Base-by-base conservation (phyloP, 2,797 vertebrate species). In the Lithobates pipiens region DNA sequence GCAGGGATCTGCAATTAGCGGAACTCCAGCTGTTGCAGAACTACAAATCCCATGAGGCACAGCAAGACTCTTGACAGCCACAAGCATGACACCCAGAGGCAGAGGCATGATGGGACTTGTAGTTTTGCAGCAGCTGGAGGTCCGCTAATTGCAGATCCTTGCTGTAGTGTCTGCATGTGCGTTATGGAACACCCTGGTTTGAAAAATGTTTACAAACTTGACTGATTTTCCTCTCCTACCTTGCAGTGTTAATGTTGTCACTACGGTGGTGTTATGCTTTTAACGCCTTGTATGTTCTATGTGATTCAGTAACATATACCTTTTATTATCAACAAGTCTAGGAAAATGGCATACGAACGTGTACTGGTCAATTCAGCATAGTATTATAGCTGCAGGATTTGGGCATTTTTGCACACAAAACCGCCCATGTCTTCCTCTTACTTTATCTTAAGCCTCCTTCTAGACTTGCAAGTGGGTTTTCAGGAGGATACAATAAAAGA, bases 341-440 rank as follows among this genome's bases (percentile, higher is more conserved):
- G 32, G 57, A 25, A 32, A 10, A 3, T 15, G 44, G 61, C 23
- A 13, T 42, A 16, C 67, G 54, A 23, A 23, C 23, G 34, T 39
- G 42, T 50, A 29, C 25, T 27, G 68, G 44, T n/a, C 21, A 79
- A 44, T 7, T 34, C 21, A 77, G 23, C 44, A 27, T 61, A 61
- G 44, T 77, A 13, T 27, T 77, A 57, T 42, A 71, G 61, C 34
- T 36, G 72, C 74, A 21, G 16, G 18, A 77, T 44, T 63, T 44
- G 50, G 68, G 46, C n/a, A 63, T 9, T 18, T 34, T 42, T 57
- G 15, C 25, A 23, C n/a, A 44, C 36, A 18, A 39, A 23, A 42
- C 36, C 3, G 15, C 75, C 75, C 32, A 9, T 21, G 70, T 80
- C 76, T 78, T 79, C 83, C 83, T 78, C 15, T 39, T 36, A 44